Base-by-base conservation (phyloP, 1,140 invertebrate genomes). In the Teleogryllus occipitalis region DNA sequence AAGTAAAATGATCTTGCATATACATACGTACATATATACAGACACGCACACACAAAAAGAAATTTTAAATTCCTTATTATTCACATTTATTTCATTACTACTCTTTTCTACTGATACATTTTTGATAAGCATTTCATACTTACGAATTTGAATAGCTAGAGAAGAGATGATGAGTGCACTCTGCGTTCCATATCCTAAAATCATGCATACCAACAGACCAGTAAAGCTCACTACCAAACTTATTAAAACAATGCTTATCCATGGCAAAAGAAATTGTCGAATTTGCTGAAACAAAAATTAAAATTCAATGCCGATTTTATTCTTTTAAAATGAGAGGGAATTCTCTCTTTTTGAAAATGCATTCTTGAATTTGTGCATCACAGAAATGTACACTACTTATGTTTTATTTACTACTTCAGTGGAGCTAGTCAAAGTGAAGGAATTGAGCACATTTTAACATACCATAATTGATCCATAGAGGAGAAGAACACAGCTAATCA, bases 391-490 rank as follows among this genome's bases (percentile, higher is more conserved):
- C 5, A 39, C 27, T 39, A 39, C 27, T 39, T 39, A 39, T 39
- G 27, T 39, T 39, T 39, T 39, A 39, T 39, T 39, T 39, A 39
- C 27, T 39, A 3, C n/a, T 72, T 72, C 7, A n/a, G 22, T 21
- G 22, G 8, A 74, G 0, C 21, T 75, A 75, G 74, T 75, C 12
- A 18, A 75, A 18, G 74, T 12, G 7, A 22, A 77, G 6, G 8
- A 18, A 10, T 6, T 7, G 2, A 18, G 10, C 18, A 14, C 18
- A 14, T 18, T 18, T 14, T 14, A 22, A 77, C 76, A 47, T n/a
- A 89, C 87, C 85, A 86, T 87, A 39, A 87, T 82, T 79, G 86
- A 84, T 78, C 87, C 87, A 79, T 88, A 88, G 1, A 88, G 83
- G 8, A 89, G 83, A 46, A 87, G 82, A 75, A 87, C 83, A 18